These are phyloP conservation scores for Oedothorax gibbosus DNA, from an alignment of 1,140 invertebrate genomes.

Conservation along the genomic window DNA sequence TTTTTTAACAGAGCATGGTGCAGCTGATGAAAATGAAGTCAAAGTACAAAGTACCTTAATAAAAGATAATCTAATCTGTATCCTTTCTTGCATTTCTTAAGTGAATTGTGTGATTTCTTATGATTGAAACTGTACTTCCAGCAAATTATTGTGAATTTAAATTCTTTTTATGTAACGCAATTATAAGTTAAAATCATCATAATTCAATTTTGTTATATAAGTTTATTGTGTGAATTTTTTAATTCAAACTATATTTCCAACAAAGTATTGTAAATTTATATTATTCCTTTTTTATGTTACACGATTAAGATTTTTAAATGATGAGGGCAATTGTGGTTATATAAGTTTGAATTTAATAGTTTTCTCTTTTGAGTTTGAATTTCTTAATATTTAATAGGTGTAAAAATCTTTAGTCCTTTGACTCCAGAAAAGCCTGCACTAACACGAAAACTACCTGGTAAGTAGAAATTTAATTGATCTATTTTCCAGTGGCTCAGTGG, in stretches of 20 bases:
- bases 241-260: no score
- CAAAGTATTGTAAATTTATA: no score
- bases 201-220: no score
- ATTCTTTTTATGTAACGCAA: no score
- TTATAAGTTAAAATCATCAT: no score
- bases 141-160: no score
- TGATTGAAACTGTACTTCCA: no score
- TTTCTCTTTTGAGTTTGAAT: neutral
- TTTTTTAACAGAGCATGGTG: conserved; percentile 79
- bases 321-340: neutral
- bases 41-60: conserved; percentile 75
- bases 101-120: no score
- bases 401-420: conserved; percentile 65
- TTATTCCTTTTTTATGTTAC: neutral
- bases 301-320: neutral
- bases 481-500: no score
- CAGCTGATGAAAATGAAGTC: conserved; percentile 79
- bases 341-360: neutral
- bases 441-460: conserved; percentile 67
- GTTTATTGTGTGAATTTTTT: no score
- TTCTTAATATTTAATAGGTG: conserved; percentile 39
- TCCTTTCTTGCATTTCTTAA: conserved; percentile 36
- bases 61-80: conserved; percentile 76
- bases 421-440: conserved; percentile 64
- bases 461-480: neutral